These are phyloP conservation scores for Sinohyriopsis cumingii DNA, from an alignment of 2,888 invertebrate species.

Conservation along the genomic window DNA sequence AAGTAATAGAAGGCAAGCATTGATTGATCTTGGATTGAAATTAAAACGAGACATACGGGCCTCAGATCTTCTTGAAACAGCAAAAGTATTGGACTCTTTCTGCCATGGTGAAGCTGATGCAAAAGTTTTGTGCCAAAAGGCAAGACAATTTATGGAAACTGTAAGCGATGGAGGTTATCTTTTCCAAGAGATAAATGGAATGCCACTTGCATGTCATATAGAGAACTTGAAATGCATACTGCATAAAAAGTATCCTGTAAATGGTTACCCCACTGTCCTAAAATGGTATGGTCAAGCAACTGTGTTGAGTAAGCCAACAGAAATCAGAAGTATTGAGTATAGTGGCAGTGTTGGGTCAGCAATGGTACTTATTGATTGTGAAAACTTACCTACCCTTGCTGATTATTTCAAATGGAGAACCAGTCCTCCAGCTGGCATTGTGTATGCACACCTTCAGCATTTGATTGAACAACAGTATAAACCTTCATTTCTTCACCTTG, in stretches of 20 bases:
- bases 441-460: slow-evolving; percentile 6
- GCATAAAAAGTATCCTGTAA: neutral
- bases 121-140: too few relatives aligned
- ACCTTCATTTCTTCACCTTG: slow-evolving; percentile 7
- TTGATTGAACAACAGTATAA: too few relatives aligned
- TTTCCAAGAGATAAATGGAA: neutral
- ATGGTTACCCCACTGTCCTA: slow-evolving; percentile 4
- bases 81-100: slow-evolving; percentile 5
- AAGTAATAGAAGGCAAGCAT: neutral
- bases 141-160: neutral
- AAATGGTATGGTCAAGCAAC: slow-evolving; percentile 6
- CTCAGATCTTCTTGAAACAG: slow-evolving; percentile 16
- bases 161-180: too few relatives aligned
- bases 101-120: neutral
- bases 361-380: slow-evolving; percentile 11
- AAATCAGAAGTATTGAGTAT: slow-evolving; percentile 12
- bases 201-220: neutral
- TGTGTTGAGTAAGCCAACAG: slow-evolving; percentile 11
- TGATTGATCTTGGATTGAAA: slow-evolving; percentile 18
- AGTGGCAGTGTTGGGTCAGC: slow-evolving; percentile 16
- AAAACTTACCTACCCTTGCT: neutral
- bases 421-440: slow-evolving; percentile 2
- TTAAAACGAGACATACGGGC: slow-evolving; percentile 4
- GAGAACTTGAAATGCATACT: slow-evolving; percentile 11
- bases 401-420: slow-evolving; percentile 5